Evolutionary conservation across 2,113 vertebrate species (phyloP).

Genomic region (Pterophyllum scalare): DNA sequence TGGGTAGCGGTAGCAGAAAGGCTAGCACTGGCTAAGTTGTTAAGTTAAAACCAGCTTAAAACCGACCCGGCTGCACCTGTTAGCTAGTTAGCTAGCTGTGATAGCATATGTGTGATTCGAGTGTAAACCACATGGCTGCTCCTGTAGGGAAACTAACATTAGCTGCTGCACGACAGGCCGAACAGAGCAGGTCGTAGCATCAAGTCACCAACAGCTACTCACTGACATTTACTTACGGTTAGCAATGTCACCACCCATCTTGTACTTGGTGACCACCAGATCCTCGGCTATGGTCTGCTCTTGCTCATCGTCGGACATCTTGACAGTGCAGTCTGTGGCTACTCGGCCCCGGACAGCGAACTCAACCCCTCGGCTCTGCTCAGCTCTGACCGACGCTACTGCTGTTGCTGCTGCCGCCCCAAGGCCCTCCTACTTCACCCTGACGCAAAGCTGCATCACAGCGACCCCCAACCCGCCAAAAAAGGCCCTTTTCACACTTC

Average conservation of each 20-base stretch:
- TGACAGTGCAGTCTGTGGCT: constrained; percentile 55
- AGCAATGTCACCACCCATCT: constrained; percentile 94
- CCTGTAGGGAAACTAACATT: background rate
- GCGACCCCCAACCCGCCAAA: constrained; percentile 41
- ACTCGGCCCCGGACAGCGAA: background rate
- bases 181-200: background rate
- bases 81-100: background rate
- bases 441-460: background rate
- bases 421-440: constrained; percentile 20
- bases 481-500: background rate
- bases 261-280: constrained; percentile 95
- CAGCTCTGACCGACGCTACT: background rate
- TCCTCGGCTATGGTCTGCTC: constrained; percentile 95
- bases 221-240: constrained; percentile 85
- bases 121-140: constrained; percentile 67
- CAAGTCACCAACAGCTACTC: background rate
- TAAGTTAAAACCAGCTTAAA: background rate
- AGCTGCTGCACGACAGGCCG: constrained; percentile 45
- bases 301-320: constrained; percentile 88
- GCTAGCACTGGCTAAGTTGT: background rate
- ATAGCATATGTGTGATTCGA: constrained; percentile 34
- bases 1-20: background rate
- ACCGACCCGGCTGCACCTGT: constrained; percentile 25
- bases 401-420: background rate
- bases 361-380: background rate